Evolutionary conservation across 2,888 invertebrate species (phyloP).

Genomic region (Agonopterix heracliana): DNA sequence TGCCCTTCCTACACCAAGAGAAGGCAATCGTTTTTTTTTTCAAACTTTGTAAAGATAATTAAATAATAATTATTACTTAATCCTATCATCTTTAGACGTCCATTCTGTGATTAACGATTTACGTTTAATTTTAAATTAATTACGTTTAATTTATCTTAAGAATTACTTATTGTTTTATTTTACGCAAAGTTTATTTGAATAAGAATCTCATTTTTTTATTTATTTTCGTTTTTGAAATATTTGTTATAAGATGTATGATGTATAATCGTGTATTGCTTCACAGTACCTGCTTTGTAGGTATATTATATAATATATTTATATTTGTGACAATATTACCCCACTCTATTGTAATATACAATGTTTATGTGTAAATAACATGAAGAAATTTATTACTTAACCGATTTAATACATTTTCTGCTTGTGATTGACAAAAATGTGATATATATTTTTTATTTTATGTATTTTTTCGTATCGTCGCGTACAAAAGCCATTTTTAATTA

Average conservation of each 20-base stretch:
- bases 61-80: slow-evolving; percentile 18
- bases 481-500: slow-evolving; percentile 8
- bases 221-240: slow-evolving; percentile 14
- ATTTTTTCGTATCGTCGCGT: slow-evolving; percentile 7
- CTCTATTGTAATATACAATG: slow-evolving; percentile 9
- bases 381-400: slow-evolving; percentile 8
- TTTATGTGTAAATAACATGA: slow-evolving; percentile 30
- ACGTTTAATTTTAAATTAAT: slow-evolving; percentile 1
- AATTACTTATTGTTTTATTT: neutral
- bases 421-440: slow-evolving; percentile 18
- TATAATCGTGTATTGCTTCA: slow-evolving; percentile 41
- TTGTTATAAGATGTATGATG: slow-evolving; percentile 4
- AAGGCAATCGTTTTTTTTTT: no score
- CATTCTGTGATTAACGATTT: slow-evolving; percentile 6
- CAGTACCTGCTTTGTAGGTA: slow-evolving; percentile 60
- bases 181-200: neutral
- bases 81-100: slow-evolving; percentile 9
- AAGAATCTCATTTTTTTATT: slow-evolving; percentile 6
- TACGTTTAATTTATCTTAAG: neutral
- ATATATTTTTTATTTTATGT: slow-evolving; percentile 11
- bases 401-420: slow-evolving; percentile 1
- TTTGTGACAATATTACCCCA: slow-evolving; percentile 50
- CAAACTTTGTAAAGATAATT: no score
- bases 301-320: slow-evolving; percentile 19
- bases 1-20: no score